Conservation (phyloP, 2,113 vertebrate genomes). For the Sceloporus tristichus region DNA sequence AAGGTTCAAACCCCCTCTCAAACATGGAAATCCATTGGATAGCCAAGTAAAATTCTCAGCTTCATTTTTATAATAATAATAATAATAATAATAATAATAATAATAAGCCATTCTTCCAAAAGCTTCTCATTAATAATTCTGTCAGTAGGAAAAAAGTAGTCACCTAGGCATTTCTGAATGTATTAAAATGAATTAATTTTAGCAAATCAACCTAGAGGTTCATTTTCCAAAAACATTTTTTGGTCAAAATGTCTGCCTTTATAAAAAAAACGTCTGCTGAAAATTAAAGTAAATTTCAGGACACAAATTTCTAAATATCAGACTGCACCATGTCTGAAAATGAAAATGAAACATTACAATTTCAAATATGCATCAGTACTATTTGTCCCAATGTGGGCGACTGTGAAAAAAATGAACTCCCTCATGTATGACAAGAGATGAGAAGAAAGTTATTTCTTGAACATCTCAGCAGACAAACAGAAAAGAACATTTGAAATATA, state of each 20-base stretch:
- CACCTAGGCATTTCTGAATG: not conserved
- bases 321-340: not conserved
- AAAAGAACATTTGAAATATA: not conserved
- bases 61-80: too few species aligned
- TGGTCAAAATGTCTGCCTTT: not conserved
- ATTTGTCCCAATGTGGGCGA: not conserved
- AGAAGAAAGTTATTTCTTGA: not conserved
- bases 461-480: too few species aligned
- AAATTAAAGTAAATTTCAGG: not conserved
- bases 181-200: not conserved
- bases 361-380: not conserved
- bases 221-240: not conserved
- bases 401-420: not conserved
- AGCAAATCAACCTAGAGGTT: not conserved
- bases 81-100: too few species aligned
- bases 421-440: not conserved
- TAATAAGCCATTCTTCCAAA: not conserved
- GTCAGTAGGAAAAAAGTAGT: too few species aligned
- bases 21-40: too few species aligned
- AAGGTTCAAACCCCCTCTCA: too few species aligned
- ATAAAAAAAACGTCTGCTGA: not conserved
- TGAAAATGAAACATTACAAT: not conserved
- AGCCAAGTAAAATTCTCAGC: too few species aligned
- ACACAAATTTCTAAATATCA: constrained; percentile 9
- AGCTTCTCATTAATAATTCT: not conserved